These are phyloP conservation scores for Rosalia funebris DNA, from an alignment of 2,888 invertebrate species.

Conservation along the genomic window DNA sequence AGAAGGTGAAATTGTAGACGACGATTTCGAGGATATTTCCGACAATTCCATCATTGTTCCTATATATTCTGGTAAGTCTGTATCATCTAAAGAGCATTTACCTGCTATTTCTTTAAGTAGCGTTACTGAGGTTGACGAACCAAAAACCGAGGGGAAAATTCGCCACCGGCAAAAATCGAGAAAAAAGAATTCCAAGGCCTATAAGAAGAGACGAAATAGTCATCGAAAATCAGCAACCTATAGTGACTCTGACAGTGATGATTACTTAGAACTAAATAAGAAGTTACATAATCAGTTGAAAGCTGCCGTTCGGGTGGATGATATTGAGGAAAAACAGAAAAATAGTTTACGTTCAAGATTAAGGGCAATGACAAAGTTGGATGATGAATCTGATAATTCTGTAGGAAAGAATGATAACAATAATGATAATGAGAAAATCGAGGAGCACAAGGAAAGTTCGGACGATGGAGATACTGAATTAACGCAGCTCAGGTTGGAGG, in stretches of 20 bases:
- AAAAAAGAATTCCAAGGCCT: conserved; percentile 14
- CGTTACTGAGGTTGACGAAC: conserved; percentile 53
- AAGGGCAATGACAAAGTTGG: conserved; percentile 53
- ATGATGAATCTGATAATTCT: conserved; percentile 23
- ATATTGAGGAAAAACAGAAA: conserved; percentile 46
- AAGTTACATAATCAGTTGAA: conserved; percentile 63
- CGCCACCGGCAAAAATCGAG: conserved; percentile 15
- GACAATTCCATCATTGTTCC: conserved; percentile 59
- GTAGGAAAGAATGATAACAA: conserved; percentile 22
- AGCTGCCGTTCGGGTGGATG: conserved; percentile 66
- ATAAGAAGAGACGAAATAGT: conserved; percentile 25
- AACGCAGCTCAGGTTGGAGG: conserved; percentile 71
- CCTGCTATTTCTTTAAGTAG: conserved; percentile 63
- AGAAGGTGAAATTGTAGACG: conserved; percentile 64
- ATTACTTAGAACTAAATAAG: conserved; percentile 46
- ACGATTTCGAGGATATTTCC: conserved; percentile 62
- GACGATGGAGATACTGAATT: conserved; percentile 68
- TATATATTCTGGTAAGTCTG: conserved; percentile 59
- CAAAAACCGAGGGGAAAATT: conserved; percentile 25
- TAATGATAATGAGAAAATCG: conserved; percentile 20
- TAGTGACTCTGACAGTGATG: conserved; percentile 51
- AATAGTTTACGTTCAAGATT: conserved; percentile 58
- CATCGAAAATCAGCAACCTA: conserved; percentile 26
- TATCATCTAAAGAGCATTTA: conserved; percentile 59
- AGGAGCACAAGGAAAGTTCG: conserved; percentile 30